Base-by-base conservation (phyloP, 2,113 vertebrate genomes). In the Lagopus leucura region DNA sequence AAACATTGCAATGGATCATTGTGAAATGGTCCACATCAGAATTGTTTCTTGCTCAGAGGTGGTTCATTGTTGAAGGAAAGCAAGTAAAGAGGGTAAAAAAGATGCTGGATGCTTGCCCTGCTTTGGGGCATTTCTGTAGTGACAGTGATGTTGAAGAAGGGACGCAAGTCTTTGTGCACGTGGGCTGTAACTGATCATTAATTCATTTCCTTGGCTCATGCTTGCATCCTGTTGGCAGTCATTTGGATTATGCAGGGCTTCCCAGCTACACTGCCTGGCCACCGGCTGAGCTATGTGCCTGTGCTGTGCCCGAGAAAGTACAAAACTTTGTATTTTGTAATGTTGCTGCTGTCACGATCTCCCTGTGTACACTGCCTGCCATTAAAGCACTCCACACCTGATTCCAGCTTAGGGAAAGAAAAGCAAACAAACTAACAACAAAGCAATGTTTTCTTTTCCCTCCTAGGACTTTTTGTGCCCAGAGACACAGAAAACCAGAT, bases 401-500 rank as follows among this genome's bases (percentile, higher is more conserved):
- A 93, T 38, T 63, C 32, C 60, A 64, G 38, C 38, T 21, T 14
- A 65, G 43, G 67, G 6, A 73, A 69, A 83, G 38, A 71, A 58
- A 66, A 7, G 38, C 38, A 38, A 38, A 38, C 38, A 38, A 38
- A 38, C 38, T 38, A n/a, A 8, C 8, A 8, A 4, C 22, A 18
- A 50, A 71, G 54, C 15, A 42, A 12, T 28, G 30, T 4, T 1
- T 66, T 71, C 88, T 72, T 91, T n/a, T 10, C 4, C 11, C 52
- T 83, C 22, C 43, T 65, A 88, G 43, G 30, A 52, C 10, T 16
- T 22, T 80, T 91, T 65, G 43, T 92, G 64, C 89, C 89, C 92
- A 94, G 40, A 80, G 69, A 72, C 69, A 61, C 27, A 91, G 88
- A 91, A 86, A 96, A 50, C 28, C 93, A 97, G 91, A 89, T 86